phyloP scores from a whole-genome alignment of 2,888 invertebrate species.

The Metopia argyrocephala region DNA sequence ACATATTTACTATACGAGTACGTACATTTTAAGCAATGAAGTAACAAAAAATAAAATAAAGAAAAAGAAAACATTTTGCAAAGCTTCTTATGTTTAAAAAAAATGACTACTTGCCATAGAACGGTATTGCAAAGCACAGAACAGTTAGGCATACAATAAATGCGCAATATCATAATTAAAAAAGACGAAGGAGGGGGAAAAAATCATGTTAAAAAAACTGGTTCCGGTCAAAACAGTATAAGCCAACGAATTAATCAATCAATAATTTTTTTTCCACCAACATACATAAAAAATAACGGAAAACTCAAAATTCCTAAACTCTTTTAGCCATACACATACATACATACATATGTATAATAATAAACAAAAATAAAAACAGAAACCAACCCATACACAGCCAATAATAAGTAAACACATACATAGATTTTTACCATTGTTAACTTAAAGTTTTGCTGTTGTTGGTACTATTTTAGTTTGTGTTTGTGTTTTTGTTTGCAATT shows the following conservation, averaged over 20 bases:
- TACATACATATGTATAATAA: background rate
- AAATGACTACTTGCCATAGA: conserved; percentile 44
- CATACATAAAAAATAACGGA: conserved; percentile 7
- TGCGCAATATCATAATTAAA: background rate
- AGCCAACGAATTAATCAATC: conserved; percentile 39
- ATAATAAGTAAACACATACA: background rate
- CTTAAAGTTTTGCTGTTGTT: too few relatives aligned
- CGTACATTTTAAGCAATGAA: conserved; percentile 42
- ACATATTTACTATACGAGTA: too few relatives aligned
- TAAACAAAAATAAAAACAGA: too few relatives aligned
- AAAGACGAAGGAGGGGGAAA: conserved; percentile 24
- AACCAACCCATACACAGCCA: too few relatives aligned
- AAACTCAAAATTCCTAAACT: conserved; percentile 8
- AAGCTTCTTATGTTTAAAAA: conserved; percentile 41
- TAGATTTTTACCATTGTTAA: too few relatives aligned
- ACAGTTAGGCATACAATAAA: conserved; percentile 61
- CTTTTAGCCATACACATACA: background rate
- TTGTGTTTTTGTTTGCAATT: background rate
- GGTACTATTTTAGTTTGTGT: too few relatives aligned
- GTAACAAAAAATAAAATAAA: conserved; percentile 8
- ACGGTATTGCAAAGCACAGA: conserved; percentile 53
- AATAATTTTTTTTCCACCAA: conserved; percentile 22
- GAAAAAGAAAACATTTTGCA: conserved; percentile 5
- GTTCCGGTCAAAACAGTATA: conserved; percentile 50
- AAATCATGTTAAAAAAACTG: conserved; percentile 53